Percentiles rank a stretch among this genome's conserved stretches.
These are phyloP conservation scores for Bergia puertoricense DNA, from an alignment of 92 coral and sea anemone species.

Conservation along the genomic window DNA sequence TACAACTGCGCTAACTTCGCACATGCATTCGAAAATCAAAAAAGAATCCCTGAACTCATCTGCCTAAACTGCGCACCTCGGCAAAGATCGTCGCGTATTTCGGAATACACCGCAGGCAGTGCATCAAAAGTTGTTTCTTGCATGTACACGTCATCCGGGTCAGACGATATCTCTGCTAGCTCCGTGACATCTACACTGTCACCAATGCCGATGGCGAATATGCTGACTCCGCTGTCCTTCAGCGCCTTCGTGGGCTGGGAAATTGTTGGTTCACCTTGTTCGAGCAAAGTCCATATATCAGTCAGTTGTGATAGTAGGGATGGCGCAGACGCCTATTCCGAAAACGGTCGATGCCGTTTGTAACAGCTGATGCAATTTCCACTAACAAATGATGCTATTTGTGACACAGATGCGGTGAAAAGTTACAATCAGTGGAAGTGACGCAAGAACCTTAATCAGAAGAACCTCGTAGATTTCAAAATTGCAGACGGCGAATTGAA, in stretches of 20 bases:
- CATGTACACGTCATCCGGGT: constrained; percentile 44
- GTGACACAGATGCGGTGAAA: too few relatives aligned
- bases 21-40: background rate
- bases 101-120: constrained; percentile 41
- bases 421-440: too few relatives aligned
- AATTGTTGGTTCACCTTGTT: constrained; percentile 13
- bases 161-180: constrained; percentile 45
- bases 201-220: constrained; percentile 59
- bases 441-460: too few relatives aligned
- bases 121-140: constrained; percentile 49
- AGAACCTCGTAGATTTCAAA: too few relatives aligned
- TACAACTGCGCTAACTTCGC: too few relatives aligned
- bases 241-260: constrained; percentile 34
- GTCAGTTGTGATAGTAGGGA: too few relatives aligned
- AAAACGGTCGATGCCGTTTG: too few relatives aligned
- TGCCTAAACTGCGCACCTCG: constrained; percentile 27
- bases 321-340: too few relatives aligned
- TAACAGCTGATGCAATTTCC: too few relatives aligned
- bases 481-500: too few relatives aligned
- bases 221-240: constrained; percentile 47
- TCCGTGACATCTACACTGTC: constrained; percentile 25
- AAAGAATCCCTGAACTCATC: background rate
- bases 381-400: too few relatives aligned
- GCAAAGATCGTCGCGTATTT: constrained; percentile 62
- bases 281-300: background rate